Conservation (phyloP, 2,113 vertebrate genomes). For the Hypocryptadius cinnamomeus region DNA sequence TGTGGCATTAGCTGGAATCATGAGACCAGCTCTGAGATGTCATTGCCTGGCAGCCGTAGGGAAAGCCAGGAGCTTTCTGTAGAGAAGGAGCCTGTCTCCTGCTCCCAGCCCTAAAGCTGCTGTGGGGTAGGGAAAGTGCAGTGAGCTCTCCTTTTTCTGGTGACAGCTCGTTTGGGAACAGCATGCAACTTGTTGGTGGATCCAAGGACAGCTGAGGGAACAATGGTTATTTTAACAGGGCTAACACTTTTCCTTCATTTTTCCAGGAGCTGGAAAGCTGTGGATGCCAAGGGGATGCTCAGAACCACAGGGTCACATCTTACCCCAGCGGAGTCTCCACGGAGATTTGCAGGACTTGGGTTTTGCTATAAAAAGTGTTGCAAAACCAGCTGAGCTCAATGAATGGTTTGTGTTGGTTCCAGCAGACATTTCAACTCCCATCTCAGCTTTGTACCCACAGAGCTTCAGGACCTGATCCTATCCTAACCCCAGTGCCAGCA, state of each 20-base stretch:
- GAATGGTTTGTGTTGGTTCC: not conserved
- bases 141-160: not conserved
- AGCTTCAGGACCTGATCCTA: not conserved
- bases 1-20: constrained; percentile 24
- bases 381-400: not conserved
- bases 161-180: not conserved
- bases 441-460: not conserved
- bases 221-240: not conserved
- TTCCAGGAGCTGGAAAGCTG: not conserved
- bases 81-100: not conserved
- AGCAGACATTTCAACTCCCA: not conserved
- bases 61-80: not conserved
- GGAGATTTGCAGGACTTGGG: rapidly evolving
- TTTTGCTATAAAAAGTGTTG: not conserved
- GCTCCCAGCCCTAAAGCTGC: not conserved
- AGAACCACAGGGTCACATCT: not conserved
- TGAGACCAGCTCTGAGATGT: constrained; percentile 33
- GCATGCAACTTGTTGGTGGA: not conserved
- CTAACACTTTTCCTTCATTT: not conserved
- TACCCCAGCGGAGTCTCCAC: rapidly evolving
- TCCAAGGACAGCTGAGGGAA: not conserved
- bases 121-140: not conserved
- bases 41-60: constrained; percentile 33
- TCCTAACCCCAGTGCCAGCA: rapidly evolving
- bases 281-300: not conserved